Evolutionary conservation across 2,113 vertebrate genomes (phyloP).

Genomic region (Suncus etruscus): DNA sequence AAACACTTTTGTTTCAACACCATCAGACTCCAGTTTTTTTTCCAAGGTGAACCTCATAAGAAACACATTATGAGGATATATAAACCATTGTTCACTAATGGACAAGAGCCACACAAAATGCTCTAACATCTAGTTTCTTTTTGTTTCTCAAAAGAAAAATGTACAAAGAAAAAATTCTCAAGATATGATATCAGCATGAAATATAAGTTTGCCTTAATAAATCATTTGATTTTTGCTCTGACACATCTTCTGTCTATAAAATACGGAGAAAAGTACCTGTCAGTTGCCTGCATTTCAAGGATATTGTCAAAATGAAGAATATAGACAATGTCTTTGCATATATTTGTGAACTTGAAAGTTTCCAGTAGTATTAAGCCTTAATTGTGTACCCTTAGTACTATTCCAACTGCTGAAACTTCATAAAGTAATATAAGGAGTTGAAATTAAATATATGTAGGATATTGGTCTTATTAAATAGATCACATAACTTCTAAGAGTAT

Average conservation of each 20-base stretch:
- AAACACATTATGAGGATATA: constrained; percentile 46
- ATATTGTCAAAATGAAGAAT: no score
- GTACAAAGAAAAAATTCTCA: no score
- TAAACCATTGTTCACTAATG: constrained; percentile 52
- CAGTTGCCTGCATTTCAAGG: no score
- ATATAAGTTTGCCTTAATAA: no score
- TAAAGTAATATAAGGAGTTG: not conserved
- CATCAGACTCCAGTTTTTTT: constrained; percentile 33
- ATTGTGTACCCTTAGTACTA: not conserved
- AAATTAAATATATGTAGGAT: constrained; percentile 23
- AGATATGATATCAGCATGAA: no score
- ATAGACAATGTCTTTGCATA: constrained; percentile 13
- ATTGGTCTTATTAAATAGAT: constrained; percentile 75
- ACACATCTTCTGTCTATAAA: no score
- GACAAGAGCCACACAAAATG: no score
- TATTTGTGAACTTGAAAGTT: not conserved
- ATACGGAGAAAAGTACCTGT: no score
- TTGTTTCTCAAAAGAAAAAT: no score
- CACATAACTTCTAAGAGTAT: constrained; percentile 80
- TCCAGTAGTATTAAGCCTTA: constrained; percentile 9
- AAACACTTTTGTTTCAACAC: constrained; percentile 47
- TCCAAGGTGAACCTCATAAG: constrained; percentile 29
- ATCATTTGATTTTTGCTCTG: no score
- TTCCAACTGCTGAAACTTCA: constrained; percentile 39
- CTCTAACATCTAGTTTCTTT: no score